Base-by-base conservation (phyloP, 2,888 invertebrate genomes). In the Sphaeridia pumilis region DNA sequence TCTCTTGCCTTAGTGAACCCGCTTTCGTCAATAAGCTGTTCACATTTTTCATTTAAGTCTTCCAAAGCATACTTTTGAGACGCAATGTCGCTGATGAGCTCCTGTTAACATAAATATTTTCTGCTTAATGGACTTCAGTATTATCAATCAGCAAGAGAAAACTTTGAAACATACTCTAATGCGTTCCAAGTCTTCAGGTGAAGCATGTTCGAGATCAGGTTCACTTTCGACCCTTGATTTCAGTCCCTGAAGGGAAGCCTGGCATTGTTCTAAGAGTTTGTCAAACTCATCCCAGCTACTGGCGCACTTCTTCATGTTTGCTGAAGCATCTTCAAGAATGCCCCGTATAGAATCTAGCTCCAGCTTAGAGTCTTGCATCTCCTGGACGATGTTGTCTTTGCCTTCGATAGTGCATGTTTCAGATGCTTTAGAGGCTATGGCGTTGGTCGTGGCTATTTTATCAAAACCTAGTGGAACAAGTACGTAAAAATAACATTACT, bases 1-100 rank as follows among this genome's bases (percentile, higher is more conserved):
- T 90, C 89, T 22, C 90, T 78, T 1, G 88, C 85, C 77, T 84
- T 82, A 20, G 83, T 80, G 66, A 84, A 83, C 27, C 87, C 87
- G 67, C 87, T 86, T 46, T 84, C 78, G 68, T 89, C 89, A 81
- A 89, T 83, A 0, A 92, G 73, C 46, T 82, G 76, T 71, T 90
- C 90, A 68, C 89, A 90, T 64, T 83, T 78, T 67, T 90, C 90
- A 66, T 86, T 87, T 1, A 92, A 72, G 68, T 84, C 84, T 73
- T 90, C 89, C 59, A 90, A 74, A 20, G 81, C 76, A 24, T 81
- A 79, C 70, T 87, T 87, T 64, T 86, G 80, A 25, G 77, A 76
- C 46, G 82, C 70, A 1, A 88, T 83, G 72, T 87, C 86, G 17
- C 82, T 76, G 22, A 88, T 73, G 4, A 90, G 73, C 49, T 58